Base-by-base conservation (phyloP, 2,797 vertebrate species). In the Strix occidentalis region DNA sequence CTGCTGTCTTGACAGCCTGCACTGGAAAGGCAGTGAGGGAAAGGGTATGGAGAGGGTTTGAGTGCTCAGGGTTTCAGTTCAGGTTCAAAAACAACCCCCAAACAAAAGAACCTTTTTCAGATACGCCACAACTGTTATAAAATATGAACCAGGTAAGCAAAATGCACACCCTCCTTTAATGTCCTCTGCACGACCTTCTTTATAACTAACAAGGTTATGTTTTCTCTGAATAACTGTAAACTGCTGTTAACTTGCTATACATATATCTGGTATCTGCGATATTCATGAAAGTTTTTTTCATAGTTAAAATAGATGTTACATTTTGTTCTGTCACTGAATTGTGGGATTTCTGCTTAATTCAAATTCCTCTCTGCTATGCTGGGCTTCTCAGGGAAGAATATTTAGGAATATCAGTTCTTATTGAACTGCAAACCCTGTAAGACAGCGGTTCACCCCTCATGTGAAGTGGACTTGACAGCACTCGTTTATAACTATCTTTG, bases 401-500 rank as follows among this genome's bases (percentile, higher is more conserved):
- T 85, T 81, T 89, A 72, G 82, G 18, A 87, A 69, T 69, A 56
- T 91, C 58, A 92, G 16, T 95, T 93, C 65, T 81, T 93, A 69
- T 4, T 89, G 91, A 92, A 18, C 72, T 95, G 35, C 83, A 94
- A 83, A 61, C 58, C 23, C 69, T 86, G 33, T 79, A 84, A 89
- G 76, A 72, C 63, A 84, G 16, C 5, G 8, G 83, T 93, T 97
- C 51, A 58, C 86, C 29, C 66, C 92, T 96, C 89, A 41, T 13
- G 60, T 91, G 87, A 91, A 96, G 63, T 75, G 71, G 69, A 91
- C 85, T 94, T 88, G 93, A 92, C 96, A 97, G 71, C 65, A 61
- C 96, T 97, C 66, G 54, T 97, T 95, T 94, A 90, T 96, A 89
- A 84, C 77, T 89, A 72, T 78, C 71, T 94, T 94, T 93, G 43